These are phyloP conservation scores for Danio choprae DNA, from an alignment of 2,797 vertebrate species.

Conservation along the genomic window DNA sequence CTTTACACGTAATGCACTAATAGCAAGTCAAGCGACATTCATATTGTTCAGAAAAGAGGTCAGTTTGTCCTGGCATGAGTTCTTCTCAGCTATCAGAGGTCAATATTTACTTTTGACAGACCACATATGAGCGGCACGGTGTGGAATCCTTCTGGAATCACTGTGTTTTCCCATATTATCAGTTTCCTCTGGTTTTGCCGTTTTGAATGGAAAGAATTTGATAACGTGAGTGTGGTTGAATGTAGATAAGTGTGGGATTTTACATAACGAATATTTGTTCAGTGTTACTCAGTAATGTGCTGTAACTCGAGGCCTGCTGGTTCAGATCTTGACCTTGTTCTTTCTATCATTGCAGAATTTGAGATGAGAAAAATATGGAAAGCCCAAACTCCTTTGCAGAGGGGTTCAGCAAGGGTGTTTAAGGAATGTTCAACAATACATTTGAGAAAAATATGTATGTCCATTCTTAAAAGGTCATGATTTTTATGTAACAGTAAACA, in stretches of 20 bases:
- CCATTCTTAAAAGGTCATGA: not conserved
- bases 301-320: not conserved
- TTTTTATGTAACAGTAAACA: not conserved
- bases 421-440: not conserved
- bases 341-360: not conserved
- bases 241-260: conserved; percentile 28
- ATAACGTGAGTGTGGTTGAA: conserved; percentile 12
- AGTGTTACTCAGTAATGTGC: not conserved
- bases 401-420: not conserved
- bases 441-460: not conserved
- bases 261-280: conserved; percentile 19
- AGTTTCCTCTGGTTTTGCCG: conserved; percentile 11
- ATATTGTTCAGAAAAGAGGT: not conserved
- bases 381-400: not conserved
- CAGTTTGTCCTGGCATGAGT: conserved; percentile 30
- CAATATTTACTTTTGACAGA: conserved; percentile 41
- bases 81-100: conserved; percentile 34
- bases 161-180: conserved; percentile 33
- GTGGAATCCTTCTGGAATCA: conserved; percentile 15
- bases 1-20: not conserved
- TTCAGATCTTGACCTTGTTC: not conserved
- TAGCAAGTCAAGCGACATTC: not conserved
- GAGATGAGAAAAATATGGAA: not conserved
- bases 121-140: not conserved
- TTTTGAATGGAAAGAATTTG: conserved; percentile 36